These are phyloP conservation scores for Morus bassanus DNA, from an alignment of 2,797 vertebrate species.

Conservation along the genomic window DNA sequence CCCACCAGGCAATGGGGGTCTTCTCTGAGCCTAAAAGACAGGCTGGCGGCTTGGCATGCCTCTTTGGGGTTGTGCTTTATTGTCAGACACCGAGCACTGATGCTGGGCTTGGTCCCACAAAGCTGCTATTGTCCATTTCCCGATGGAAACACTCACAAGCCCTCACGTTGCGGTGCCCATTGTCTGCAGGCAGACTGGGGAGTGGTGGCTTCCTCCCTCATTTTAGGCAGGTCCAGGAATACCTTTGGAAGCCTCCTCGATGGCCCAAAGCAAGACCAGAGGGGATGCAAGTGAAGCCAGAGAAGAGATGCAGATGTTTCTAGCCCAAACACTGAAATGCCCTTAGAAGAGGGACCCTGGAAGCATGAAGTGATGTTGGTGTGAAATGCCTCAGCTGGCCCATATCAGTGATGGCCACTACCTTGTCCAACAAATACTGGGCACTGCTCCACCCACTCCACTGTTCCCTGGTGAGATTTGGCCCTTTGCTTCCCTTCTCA, in stretches of 20 bases:
- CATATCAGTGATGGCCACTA: neutral
- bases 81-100: neutral
- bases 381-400: neutral
- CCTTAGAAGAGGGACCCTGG: neutral
- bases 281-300: neutral
- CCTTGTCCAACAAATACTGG: neutral
- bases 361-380: neutral
- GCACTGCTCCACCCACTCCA: neutral
- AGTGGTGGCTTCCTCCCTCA: neutral
- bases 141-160: fast-evolving
- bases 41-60: fast-evolving
- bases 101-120: neutral
- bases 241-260: neutral
- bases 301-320: neutral
- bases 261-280: neutral
- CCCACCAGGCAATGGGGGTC: neutral
- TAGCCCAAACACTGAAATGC: neutral
- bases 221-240: neutral
- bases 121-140: neutral
- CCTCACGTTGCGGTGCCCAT: neutral
- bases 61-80: neutral
- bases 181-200: fast-evolving
- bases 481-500: neutral
- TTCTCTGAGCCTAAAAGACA: neutral
- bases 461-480: neutral